These are phyloP conservation scores for Cheumatopsyche charites DNA, from an alignment of 1,140 invertebrate species.

Conservation along the genomic window DNA sequence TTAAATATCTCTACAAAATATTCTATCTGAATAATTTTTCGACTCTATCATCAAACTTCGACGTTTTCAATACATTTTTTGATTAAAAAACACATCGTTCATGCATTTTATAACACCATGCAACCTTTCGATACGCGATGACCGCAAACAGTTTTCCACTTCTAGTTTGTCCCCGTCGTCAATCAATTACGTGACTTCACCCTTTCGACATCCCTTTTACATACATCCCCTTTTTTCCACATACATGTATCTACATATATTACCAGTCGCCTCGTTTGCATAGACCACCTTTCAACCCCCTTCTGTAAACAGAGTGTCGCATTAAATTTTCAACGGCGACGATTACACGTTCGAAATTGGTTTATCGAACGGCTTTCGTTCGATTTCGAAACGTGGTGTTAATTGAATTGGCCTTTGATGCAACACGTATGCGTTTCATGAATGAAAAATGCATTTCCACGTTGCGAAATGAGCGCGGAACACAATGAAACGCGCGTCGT, in stretches of 20 bases:
- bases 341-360: slow-evolving; percentile 29
- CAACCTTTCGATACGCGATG: no score
- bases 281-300: no score
- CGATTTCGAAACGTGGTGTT: slow-evolving; percentile 16
- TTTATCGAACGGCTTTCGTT: slow-evolving; percentile 39
- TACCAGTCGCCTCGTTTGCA: no score
- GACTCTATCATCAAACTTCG: no score
- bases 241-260: no score
- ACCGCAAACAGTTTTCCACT: neutral
- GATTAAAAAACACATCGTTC: no score
- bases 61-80: no score
- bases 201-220: neutral
- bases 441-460: neutral
- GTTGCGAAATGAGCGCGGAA: neutral
- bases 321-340: slow-evolving; percentile 37
- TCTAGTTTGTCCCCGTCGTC: neutral
- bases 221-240: no score
- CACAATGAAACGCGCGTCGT: neutral
- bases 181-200: neutral
- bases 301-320: no score
- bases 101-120: no score
- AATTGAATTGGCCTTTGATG: slow-evolving; percentile 34
- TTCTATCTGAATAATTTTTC: no score
- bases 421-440: neutral
- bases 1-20: no score